phyloP scores from a whole-genome alignment of 2,888 invertebrate genomes.

The Carpatolechia fugitivella region DNA sequence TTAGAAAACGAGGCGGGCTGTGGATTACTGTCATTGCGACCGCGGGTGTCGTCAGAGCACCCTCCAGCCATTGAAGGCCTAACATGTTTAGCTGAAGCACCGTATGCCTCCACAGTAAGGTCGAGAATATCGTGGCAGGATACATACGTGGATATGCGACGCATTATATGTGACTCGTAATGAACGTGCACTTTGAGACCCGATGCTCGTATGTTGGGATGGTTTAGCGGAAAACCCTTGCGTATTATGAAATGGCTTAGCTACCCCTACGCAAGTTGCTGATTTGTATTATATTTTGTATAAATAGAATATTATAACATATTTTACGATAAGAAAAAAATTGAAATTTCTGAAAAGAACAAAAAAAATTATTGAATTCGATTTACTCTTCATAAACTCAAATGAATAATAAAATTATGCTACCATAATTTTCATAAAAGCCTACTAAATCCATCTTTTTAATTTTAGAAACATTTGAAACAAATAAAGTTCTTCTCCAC shows the following conservation, averaged over 20 bases:
- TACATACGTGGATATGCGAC: neutral
- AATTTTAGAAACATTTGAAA: too few species aligned
- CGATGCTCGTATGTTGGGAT: neutral
- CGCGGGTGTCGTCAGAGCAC: slow-evolving; percentile 36
- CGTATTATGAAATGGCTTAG: neutral
- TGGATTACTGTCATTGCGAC: slow-evolving; percentile 49
- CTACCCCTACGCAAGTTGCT: too few species aligned
- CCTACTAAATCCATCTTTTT: too few species aligned
- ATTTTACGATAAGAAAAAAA: too few species aligned
- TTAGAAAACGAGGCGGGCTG: slow-evolving; percentile 41
- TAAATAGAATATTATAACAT: too few species aligned
- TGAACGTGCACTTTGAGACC: slow-evolving; percentile 6
- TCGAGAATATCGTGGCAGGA: neutral
- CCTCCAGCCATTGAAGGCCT: slow-evolving; percentile 40
- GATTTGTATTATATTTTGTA: too few species aligned
- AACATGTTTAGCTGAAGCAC: neutral
- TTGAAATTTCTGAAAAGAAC: too few species aligned
- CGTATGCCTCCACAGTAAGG: neutral
- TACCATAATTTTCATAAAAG: too few species aligned
- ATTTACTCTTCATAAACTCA: too few species aligned
- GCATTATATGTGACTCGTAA: slow-evolving; percentile 5
- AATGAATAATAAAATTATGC: too few species aligned
- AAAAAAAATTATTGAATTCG: too few species aligned
- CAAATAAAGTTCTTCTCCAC: too few species aligned
- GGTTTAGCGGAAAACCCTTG: slow-evolving; percentile 2